Evolutionary conservation across 37 sponge, comb jelly and placozoan species (phyloP), one percentile per base, ranked within the genome.

Genomic region (Chondrilla cf. caribensis): DNA sequence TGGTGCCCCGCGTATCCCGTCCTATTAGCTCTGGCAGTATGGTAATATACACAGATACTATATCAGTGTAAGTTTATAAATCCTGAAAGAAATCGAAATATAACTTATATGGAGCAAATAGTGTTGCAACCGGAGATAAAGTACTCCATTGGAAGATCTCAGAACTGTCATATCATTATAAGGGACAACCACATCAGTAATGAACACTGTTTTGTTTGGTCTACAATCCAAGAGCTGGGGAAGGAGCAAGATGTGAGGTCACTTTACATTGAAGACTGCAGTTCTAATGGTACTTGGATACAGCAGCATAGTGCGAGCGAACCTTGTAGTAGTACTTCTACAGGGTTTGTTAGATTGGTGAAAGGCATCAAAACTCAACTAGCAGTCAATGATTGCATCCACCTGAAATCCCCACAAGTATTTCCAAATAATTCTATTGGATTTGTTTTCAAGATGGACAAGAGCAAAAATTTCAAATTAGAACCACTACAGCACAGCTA

Each of bases 221-320:
- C 59, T 3, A 26, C 44, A 11, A 6, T 6, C 11, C 51, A 47
- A 14, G 51, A 47, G 51, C 9, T 47, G 51, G 51, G 11, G 9
- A 47, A 6, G 11, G 51, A 47, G 9, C 11, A 14, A 11, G 11
- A 47, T 11, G 22, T 19, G 22, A n/a, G 5, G 15, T 29, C 6
- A 7, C 54, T 58, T 38, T 43, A 25, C n/a, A 77, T 87, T 2
- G 35, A 31, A 37, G 88, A 87, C 40, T 37, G 54, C n/a, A 87
- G 88, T 57, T 51, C 58, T 17, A 87, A 87, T 82, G 88, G 88
- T n/a, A 87, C 84, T 8, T 87, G 88, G 88, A 0, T 82, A n/a
- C n/a, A n/a, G n/a, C n/a, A n/a, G 22, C 3, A 28, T 26, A 38
- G 38, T 3, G 71, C 24, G 29, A 39, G 17, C 9, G 59, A 54